Evolutionary conservation across 2,888 invertebrate species (phyloP).

Genomic region (Sphaerophoria taeniata): DNA sequence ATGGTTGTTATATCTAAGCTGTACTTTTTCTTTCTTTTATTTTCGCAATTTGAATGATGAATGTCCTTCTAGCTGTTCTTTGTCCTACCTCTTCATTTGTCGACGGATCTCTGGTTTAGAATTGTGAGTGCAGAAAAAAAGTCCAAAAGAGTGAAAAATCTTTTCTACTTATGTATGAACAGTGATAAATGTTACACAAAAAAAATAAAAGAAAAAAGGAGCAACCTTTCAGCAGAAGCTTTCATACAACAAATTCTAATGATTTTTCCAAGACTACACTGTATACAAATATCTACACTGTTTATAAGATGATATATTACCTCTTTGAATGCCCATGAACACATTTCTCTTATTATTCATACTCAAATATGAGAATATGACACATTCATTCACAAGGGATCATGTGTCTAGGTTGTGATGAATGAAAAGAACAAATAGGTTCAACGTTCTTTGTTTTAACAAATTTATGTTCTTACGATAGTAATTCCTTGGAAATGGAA

Average conservation of each 20-base stretch:
- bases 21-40: constrained; percentile 30
- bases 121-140: not conserved
- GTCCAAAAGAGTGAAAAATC: constrained; percentile 22
- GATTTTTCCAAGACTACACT: constrained; percentile 29
- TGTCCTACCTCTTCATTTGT: constrained; percentile 44
- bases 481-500: not conserved
- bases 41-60: constrained; percentile 61
- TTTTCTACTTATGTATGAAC: constrained; percentile 25
- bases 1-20: constrained; percentile 52
- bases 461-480: not conserved
- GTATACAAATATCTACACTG: not conserved
- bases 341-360: constrained; percentile 39
- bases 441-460: constrained; percentile 9
- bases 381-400: constrained; percentile 27
- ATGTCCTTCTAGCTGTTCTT: constrained; percentile 54
- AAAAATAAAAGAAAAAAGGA: constrained; percentile 18
- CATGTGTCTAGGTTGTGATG: constrained; percentile 11
- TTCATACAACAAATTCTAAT: constrained; percentile 37
- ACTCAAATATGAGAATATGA: constrained; percentile 39
- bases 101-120: constrained; percentile 30
- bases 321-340: constrained; percentile 31
- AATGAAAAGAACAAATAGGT: constrained; percentile 19
- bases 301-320: constrained; percentile 34
- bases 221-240: constrained; percentile 38
- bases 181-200: constrained; percentile 16